Conservation (phyloP, 2,113 vertebrate species). For the Electrona antarctica region DNA sequence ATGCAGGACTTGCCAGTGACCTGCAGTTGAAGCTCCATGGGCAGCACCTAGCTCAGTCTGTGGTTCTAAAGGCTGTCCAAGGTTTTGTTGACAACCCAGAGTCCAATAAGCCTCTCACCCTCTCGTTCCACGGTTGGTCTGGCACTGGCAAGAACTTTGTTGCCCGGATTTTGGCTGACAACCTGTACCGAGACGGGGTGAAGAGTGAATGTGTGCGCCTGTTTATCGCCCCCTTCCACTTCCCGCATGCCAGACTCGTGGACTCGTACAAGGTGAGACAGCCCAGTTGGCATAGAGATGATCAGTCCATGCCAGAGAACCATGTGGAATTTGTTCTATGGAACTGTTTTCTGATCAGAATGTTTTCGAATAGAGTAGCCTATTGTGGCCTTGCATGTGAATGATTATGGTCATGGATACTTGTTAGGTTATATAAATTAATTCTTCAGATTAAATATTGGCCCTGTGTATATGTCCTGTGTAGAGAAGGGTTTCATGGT, state of each 20-base stretch:
- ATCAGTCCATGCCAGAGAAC: conserved; percentile 1
- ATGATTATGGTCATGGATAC: not conserved
- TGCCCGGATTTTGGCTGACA: conserved; percentile 86
- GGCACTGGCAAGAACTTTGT: conserved; percentile 98
- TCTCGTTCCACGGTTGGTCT: conserved; percentile 96
- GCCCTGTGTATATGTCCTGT: not conserved
- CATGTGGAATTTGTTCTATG: not conserved
- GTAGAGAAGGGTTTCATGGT: not conserved
- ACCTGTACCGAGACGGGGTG: conserved; percentile 88
- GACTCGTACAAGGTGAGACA: conserved; percentile 90
- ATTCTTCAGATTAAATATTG: conserved; percentile 31
- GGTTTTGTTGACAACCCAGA: conserved; percentile 81
- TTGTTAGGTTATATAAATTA: not conserved
- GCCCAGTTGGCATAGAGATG: not conserved
- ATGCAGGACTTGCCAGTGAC: conserved; percentile 84
- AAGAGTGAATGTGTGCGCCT: conserved; percentile 88
- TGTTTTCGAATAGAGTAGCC: conserved; percentile 8
- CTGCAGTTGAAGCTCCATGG: conserved; percentile 86
- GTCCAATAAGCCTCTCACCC: conserved; percentile 84
- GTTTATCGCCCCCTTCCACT: conserved; percentile 90
- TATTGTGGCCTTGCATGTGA: conserved; percentile 9
- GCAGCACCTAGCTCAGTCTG: conserved; percentile 87
- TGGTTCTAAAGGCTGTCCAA: conserved; percentile 80
- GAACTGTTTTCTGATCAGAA: conserved; percentile 18
- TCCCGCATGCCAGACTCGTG: conserved; percentile 85